A percentile compares a stretch with the other conserved stretches of the same genome.
These are phyloP conservation scores for Lethenteron camtschaticum DNA, from an alignment of 2,113 vertebrate genomes.

Conservation along the genomic window DNA sequence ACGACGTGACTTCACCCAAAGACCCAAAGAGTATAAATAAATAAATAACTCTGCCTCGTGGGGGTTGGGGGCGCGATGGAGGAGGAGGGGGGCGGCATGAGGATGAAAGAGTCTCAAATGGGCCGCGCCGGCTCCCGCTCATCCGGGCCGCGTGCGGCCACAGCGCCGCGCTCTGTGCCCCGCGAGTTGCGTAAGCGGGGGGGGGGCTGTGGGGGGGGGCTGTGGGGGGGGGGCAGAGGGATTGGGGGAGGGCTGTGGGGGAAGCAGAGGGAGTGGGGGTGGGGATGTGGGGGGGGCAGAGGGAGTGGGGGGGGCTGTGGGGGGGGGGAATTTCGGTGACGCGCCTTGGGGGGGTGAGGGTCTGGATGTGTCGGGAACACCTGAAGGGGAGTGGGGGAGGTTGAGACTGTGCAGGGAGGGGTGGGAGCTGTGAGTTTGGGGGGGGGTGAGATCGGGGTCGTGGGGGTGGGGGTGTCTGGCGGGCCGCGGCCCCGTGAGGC, in stretches of 20 bases:
- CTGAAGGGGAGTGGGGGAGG: not conserved
- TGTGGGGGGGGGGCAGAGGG: not conserved
- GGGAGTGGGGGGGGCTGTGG: not conserved
- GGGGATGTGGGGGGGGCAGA: rapidly evolving
- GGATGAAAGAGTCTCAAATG: too few relatives aligned
- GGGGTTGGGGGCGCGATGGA: not conserved
- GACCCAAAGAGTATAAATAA: slow-evolving; percentile 13
- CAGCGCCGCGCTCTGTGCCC: too few relatives aligned
- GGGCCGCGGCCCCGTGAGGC: not conserved
- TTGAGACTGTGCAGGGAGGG: slow-evolving; percentile 8
- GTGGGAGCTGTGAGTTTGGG: not conserved
- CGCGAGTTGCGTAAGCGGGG: too few relatives aligned
- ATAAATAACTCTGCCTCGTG: slow-evolving; percentile 4
- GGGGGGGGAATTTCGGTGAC: not conserved
- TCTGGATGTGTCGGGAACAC: not conserved
- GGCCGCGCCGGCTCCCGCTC: too few relatives aligned
- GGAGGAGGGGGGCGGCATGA: not conserved
- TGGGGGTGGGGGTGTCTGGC: not conserved
- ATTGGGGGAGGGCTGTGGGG: too few relatives aligned
- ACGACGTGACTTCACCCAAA: slow-evolving; percentile 14
- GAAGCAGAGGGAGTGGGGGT: rapidly evolving
- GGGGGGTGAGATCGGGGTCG: rapidly evolving
- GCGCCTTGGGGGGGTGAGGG: not conserved
- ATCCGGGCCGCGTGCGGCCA: too few relatives aligned
- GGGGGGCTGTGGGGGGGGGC: not conserved